Evolutionary conservation across 2,888 invertebrate genomes (phyloP).

Genomic region (Drosophila conformis): DNA sequence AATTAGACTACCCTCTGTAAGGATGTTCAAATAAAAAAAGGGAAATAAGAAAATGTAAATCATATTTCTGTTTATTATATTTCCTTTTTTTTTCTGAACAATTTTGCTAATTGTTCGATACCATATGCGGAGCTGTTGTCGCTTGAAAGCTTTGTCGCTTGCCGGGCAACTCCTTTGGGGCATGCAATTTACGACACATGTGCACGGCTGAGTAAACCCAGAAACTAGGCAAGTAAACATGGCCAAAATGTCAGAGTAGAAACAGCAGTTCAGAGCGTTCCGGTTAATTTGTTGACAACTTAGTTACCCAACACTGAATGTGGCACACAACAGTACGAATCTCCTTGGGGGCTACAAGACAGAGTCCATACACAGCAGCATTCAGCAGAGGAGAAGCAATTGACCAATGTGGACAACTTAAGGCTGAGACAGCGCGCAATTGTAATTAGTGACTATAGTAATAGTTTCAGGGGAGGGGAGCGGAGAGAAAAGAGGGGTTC

Average conservation of each 20-base stretch:
- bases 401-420: slow-evolving; percentile 53
- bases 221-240: slow-evolving; percentile 64
- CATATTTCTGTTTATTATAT: slow-evolving; percentile 17
- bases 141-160: slow-evolving; percentile 11
- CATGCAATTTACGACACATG: slow-evolving; percentile 74
- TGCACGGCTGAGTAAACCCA: slow-evolving; percentile 47
- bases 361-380: slow-evolving; percentile 26
- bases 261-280: slow-evolving; percentile 57
- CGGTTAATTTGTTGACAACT: slow-evolving; percentile 80
- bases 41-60: slow-evolving; percentile 25
- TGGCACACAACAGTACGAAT: slow-evolving; percentile 10
- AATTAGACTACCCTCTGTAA: background rate
- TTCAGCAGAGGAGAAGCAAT: slow-evolving; percentile 26
- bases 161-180: slow-evolving; percentile 57
- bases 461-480: slow-evolving; percentile 23
- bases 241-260: slow-evolving; percentile 24
- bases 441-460: slow-evolving; percentile 68
- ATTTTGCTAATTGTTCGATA: slow-evolving; percentile 73
- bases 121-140: slow-evolving; percentile 33
- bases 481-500: background rate
- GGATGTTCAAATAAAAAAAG: background rate
- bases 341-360: slow-evolving; percentile 70
- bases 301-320: slow-evolving; percentile 50
- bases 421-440: slow-evolving; percentile 51
- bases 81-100: slow-evolving; percentile 16